Conservation (phyloP, 2,888 invertebrate species). For the Metellina segmentata region DNA sequence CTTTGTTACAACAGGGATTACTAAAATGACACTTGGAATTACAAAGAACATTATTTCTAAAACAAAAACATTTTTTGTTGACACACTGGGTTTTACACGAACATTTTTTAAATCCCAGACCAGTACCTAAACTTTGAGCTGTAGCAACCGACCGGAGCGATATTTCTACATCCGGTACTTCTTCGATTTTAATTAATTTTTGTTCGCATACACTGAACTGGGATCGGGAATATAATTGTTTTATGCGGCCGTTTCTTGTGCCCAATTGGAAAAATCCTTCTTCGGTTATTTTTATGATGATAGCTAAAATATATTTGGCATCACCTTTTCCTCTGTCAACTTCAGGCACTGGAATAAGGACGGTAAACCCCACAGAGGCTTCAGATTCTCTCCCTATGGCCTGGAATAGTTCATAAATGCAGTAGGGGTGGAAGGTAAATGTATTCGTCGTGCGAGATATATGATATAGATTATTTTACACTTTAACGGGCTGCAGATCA, state of each 20-base stretch:
- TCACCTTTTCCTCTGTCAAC: slow-evolving; percentile 69
- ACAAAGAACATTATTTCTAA: background rate
- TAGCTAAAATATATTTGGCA: slow-evolving; percentile 71
- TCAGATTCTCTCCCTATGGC: slow-evolving; percentile 31
- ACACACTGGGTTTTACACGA: slow-evolving; percentile 70
- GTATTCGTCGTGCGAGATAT: too few relatives aligned
- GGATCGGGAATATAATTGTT: slow-evolving; percentile 67
- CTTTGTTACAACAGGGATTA: background rate
- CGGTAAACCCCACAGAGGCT: too few relatives aligned
- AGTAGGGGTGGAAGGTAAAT: background rate
- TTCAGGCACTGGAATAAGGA: slow-evolving; percentile 69
- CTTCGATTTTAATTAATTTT: slow-evolving; percentile 72
- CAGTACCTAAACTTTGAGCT: slow-evolving; percentile 69
- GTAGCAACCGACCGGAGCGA: slow-evolving; percentile 62
- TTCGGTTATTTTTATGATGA: slow-evolving; percentile 69
- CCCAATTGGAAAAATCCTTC: slow-evolving; percentile 55
- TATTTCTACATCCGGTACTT: slow-evolving; percentile 67
- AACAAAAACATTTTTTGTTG: slow-evolving; percentile 63
- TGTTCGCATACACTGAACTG: slow-evolving; percentile 67
- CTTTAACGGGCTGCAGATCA: too few relatives aligned
- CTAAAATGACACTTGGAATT: too few relatives aligned
- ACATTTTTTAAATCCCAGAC: slow-evolving; percentile 68
- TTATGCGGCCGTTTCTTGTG: slow-evolving; percentile 25
- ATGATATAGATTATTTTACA: too few relatives aligned
- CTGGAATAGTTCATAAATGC: slow-evolving; percentile 51